Evolutionary conservation across 2,113 vertebrate genomes (phyloP).

Genomic region (Melanerpes formicivorus): DNA sequence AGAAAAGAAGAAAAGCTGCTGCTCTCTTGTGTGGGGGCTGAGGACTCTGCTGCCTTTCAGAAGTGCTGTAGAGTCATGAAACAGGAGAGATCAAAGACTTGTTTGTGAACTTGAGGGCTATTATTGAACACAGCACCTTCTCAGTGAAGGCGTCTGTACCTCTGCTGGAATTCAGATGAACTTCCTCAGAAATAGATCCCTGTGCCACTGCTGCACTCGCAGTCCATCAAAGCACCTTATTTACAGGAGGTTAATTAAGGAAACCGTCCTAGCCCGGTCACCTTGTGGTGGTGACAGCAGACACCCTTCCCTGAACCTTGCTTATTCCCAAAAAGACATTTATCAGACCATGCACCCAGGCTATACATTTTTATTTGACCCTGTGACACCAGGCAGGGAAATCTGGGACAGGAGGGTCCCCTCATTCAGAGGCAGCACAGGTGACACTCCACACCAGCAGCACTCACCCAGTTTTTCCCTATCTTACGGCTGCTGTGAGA

Average conservation of each 20-base stretch:
- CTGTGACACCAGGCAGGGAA: background rate
- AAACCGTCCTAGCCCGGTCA: background rate
- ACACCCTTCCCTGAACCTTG: slow-evolving; percentile 19
- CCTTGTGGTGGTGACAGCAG: background rate
- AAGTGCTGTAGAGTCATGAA: background rate
- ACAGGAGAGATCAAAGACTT: slow-evolving; percentile 40
- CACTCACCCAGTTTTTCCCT: background rate
- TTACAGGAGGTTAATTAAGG: slow-evolving; percentile 22
- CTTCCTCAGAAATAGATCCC: background rate
- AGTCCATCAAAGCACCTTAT: background rate
- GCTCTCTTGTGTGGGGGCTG: background rate
- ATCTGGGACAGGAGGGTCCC: background rate
- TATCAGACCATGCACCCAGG: background rate
- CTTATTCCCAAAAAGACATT: slow-evolving; percentile 16
- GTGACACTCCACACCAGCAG: background rate
- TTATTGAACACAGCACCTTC: slow-evolving; percentile 1
- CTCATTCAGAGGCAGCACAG: fast-evolving
- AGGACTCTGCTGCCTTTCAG: slow-evolving; percentile 2
- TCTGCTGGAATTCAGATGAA: background rate
- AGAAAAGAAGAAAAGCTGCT: background rate
- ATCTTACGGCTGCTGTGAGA: background rate
- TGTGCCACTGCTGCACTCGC: background rate
- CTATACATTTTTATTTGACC: background rate
- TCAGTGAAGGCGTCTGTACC: slow-evolving; percentile 1
- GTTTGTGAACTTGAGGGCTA: background rate